phyloP scores from a whole-genome alignment of 2,888 invertebrate species.

The Conchocele bisecta region DNA sequence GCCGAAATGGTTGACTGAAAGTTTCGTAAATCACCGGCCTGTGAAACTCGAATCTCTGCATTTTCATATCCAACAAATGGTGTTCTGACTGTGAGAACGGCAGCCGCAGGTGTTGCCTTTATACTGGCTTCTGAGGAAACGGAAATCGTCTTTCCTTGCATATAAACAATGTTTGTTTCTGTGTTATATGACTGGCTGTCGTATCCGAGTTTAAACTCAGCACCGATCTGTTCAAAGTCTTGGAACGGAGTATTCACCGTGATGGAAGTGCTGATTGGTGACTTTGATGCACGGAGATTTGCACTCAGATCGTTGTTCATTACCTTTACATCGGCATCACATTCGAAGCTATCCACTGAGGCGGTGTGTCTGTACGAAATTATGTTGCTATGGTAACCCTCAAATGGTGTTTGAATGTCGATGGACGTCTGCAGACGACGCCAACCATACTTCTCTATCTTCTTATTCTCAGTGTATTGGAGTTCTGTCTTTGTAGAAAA shows the following conservation, averaged over 20 bases:
- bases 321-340: constrained; percentile 31
- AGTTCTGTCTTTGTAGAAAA: constrained; percentile 34
- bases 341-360: constrained; percentile 48
- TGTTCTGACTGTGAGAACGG: constrained; percentile 9
- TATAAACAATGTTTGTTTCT: constrained; percentile 32
- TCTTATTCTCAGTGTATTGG: constrained; percentile 27
- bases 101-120: constrained; percentile 7
- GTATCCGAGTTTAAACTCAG: constrained; percentile 27
- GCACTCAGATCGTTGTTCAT: constrained; percentile 40
- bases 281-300: constrained; percentile 25
- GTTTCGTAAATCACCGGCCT: constrained; percentile 20
- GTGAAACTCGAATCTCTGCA: constrained; percentile 7
- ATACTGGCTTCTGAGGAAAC: constrained; percentile 16
- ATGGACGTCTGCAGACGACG: constrained; percentile 36
- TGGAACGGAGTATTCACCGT: constrained; percentile 32
- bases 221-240: constrained; percentile 33
- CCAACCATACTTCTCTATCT: constrained; percentile 45
- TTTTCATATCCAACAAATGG: constrained; percentile 32
- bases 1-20: constrained; percentile 28
- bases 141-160: constrained; percentile 35
- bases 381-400: constrained; percentile 28
- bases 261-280: constrained; percentile 20
- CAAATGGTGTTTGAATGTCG: constrained; percentile 38
- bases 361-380: constrained; percentile 37
- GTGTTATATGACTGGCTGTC: constrained; percentile 9